A percentile compares a stretch with the other conserved stretches of the same genome.
phyloP scores from a whole-genome alignment of 2,797 vertebrate genomes.

The Balearica regulorum region DNA sequence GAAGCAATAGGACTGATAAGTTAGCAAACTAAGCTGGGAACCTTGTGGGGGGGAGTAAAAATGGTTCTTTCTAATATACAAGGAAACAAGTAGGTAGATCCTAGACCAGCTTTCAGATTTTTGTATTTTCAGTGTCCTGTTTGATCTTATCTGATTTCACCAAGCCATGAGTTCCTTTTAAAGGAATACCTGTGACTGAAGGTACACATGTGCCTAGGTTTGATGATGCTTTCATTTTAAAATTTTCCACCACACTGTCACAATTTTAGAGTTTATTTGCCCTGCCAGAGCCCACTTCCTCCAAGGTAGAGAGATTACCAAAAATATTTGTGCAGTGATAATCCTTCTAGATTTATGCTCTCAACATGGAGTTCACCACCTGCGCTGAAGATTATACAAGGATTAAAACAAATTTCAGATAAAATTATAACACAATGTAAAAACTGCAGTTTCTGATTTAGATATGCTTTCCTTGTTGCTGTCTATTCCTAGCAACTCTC shows the following conservation, averaged over 20 bases:
- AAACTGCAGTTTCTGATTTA: not conserved
- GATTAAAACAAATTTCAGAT: not conserved
- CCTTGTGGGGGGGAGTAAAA: not conserved
- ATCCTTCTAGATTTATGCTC: not conserved
- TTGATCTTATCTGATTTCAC: not conserved
- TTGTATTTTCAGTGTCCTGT: not conserved
- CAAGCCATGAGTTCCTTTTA: not conserved
- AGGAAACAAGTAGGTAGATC: not conserved
- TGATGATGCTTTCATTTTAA: not conserved
- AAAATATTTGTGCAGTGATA: not conserved
- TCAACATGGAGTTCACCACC: not conserved
- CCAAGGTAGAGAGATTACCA: not conserved
- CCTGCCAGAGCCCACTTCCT: not conserved
- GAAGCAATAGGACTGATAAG: not conserved
- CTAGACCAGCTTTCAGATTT: not conserved
- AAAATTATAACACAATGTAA: not conserved
- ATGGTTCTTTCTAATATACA: rapidly evolving
- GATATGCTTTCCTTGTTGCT: not conserved
- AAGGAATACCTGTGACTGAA: not conserved
- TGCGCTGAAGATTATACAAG: not conserved
- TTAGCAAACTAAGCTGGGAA: not conserved
- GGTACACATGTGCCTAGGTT: not conserved
- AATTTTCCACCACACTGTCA: not conserved
- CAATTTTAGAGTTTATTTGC: not conserved
- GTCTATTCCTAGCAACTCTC: not conserved